Evolutionary conservation across 2,113 vertebrate genomes (phyloP).

Genomic region (Dasyprocta punctata): DNA sequence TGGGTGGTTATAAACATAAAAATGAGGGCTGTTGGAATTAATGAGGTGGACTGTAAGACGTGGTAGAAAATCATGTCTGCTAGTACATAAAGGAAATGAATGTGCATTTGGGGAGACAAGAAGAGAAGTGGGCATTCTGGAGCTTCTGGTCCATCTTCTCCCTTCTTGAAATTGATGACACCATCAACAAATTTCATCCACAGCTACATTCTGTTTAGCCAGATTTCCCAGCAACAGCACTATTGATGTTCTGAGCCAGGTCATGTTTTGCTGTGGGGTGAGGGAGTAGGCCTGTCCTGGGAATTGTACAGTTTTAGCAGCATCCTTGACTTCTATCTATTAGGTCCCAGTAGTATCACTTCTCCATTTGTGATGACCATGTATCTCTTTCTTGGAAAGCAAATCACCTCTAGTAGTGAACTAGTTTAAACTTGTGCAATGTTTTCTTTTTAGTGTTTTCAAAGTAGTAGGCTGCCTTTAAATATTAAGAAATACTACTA

Average conservation of each 20-base stretch:
- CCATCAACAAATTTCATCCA: not conserved
- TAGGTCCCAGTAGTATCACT: not conserved
- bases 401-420: not conserved
- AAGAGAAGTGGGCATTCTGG: not conserved
- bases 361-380: not conserved
- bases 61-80: not conserved
- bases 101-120: not conserved
- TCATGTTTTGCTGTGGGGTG: not conserved
- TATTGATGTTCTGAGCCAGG: not conserved
- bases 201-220: not conserved
- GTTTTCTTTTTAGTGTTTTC: not conserved
- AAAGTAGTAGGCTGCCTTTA: constrained; percentile 8
- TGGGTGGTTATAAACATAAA: not conserved
- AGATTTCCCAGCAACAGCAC: not conserved
- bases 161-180: not conserved
- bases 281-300: not conserved
- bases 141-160: not conserved
- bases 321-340: not conserved
- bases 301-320: too few species aligned
- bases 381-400: not conserved
- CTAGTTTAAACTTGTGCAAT: not conserved
- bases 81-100: not conserved
- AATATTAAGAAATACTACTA: not conserved
- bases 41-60: not conserved
- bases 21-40: not conserved